A percentile compares a stretch with the other conserved stretches of the same genome.
These are phyloP conservation scores for Hypolimnas misippus DNA, from an alignment of 2,888 invertebrate genomes.

Conservation along the genomic window DNA sequence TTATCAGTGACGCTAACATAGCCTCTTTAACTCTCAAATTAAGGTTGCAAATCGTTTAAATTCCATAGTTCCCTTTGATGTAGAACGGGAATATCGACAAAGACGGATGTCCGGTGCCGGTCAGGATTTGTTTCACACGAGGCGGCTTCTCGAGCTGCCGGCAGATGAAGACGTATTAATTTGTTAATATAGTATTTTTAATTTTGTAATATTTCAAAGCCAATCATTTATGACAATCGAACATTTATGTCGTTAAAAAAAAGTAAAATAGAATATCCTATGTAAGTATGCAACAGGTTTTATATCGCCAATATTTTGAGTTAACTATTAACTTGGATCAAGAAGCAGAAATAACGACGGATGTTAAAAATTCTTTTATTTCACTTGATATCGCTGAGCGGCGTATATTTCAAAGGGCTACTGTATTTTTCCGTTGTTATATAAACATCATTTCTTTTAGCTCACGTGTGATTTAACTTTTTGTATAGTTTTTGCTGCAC, in stretches of 20 bases:
- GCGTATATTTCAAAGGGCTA: conserved; percentile 67
- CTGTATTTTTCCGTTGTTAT: conserved; percentile 63
- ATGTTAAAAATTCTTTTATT: conserved; percentile 68
- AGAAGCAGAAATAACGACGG: conserved; percentile 48
- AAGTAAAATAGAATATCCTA: conserved; percentile 35
- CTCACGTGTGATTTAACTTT: conserved; percentile 62
- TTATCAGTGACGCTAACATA: conserved; percentile 45
- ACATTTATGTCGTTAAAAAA: conserved; percentile 27
- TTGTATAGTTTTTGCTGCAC: conserved; percentile 59
- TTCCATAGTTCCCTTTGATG: conserved; percentile 76
- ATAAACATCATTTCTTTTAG: conserved; percentile 72
- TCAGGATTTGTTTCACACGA: conserved; percentile 83
- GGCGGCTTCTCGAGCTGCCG: conserved; percentile 57
- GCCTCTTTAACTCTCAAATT: conserved; percentile 51
- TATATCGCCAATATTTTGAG: conserved; percentile 8
- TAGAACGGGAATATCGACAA: conserved; percentile 82
- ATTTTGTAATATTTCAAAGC: conserved; percentile 2
- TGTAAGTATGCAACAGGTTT: conserved; percentile 14
- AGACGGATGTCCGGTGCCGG: conserved; percentile 84
- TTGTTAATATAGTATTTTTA: conserved; percentile 14
- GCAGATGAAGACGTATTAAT: conserved; percentile 45
- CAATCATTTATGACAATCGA: not conserved
- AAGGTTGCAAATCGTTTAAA: conserved; percentile 69
- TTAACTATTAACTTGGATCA: conserved; percentile 34
- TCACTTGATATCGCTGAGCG: conserved; percentile 67